Evolutionary conservation across 2,888 invertebrate species (phyloP), one percentile per base, ranked within the genome.

Genomic region (Leucoma salicis): DNA sequence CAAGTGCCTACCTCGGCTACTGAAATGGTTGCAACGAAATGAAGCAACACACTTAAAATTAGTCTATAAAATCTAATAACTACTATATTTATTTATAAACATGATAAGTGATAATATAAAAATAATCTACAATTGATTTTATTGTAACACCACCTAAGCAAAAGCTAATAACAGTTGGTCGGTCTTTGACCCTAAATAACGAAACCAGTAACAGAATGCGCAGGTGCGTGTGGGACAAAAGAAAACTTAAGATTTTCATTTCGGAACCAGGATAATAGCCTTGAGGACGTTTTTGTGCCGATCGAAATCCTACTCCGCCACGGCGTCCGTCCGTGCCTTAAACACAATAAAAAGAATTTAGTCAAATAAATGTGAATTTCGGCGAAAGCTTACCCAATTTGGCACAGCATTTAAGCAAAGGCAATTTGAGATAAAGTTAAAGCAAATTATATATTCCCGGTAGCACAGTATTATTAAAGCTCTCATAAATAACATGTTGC

Each of bases 401-500:
- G 39, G 48, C 54, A 57, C 31, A 38, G 7, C 7, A 18, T 47
- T 63, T 57, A 47, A 59, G 57, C 58, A 59, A 70, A 73, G 70
- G 71, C 61, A 72, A 70, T 71, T 21, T 21, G 8, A 21, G 21
- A 21, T 8, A 21, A 21, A 8, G 21, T 21, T 21, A 21, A 5
- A 21, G 21, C 21, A 2, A 21, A 21, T 21, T 21, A 8, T 4
- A 6, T 21, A 21, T 21, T 21, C 21, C 21, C 8, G 21, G 21
- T 21, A 21, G 21, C 21, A n/a, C 62, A 71, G 73, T 66, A 74
- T 77, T 77, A 79, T 79, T 75, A 78, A 70, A 58, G 58, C 53
- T 60, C 53, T 60, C 67, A 79, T 81, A 76, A 80, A 80, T 78
- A 66, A 67, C 70, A 64, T 64, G 60, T 60, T 65, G 60, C 61